Conservation (phyloP, 2,888 invertebrate genomes). For the Morpho achilles region DNA sequence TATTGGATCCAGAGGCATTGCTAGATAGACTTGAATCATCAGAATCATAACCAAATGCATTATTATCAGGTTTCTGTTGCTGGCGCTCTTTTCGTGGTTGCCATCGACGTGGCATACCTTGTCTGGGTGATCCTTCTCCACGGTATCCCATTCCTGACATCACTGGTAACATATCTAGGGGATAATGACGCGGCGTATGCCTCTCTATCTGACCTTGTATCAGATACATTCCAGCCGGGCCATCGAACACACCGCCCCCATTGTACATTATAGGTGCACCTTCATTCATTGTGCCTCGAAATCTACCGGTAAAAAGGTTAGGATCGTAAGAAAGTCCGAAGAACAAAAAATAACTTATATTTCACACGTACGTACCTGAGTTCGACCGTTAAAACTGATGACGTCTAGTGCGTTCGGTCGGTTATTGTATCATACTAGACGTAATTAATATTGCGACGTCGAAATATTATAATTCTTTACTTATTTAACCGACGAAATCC, state of each 20-base stretch:
- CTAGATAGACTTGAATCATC: conserved; percentile 74
- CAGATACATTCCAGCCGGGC: conserved; percentile 52
- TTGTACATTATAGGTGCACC: conserved; percentile 65
- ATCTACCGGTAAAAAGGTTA: conserved; percentile 31
- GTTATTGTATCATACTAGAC: conserved; percentile 68
- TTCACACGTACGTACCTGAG: conserved; percentile 53
- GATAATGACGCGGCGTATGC: conserved; percentile 51
- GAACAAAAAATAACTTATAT: conserved; percentile 25
- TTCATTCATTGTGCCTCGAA: conserved; percentile 54
- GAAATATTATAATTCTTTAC: conserved; percentile 55
- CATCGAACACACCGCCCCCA: conserved; percentile 52
- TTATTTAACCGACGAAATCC: conserved; percentile 60
- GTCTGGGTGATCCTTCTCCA: conserved; percentile 37
- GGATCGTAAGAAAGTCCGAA: conserved; percentile 30
- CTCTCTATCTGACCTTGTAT: conserved; percentile 51
- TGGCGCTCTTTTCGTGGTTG: conserved; percentile 50
- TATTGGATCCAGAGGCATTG: conserved; percentile 69
- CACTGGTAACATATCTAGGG: conserved; percentile 52
- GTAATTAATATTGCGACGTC: conserved; percentile 54
- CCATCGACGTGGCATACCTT: conserved; percentile 47
- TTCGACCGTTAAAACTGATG: conserved; percentile 46
- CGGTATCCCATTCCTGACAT: conserved; percentile 37
- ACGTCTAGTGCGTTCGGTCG: conserved; percentile 43
- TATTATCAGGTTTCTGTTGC: conserved; percentile 45
- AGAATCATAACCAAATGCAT: conserved; percentile 68